These are phyloP conservation scores for Protomyctophum bolini DNA, from an alignment of 2,113 vertebrate genomes.

Conservation along the genomic window DNA sequence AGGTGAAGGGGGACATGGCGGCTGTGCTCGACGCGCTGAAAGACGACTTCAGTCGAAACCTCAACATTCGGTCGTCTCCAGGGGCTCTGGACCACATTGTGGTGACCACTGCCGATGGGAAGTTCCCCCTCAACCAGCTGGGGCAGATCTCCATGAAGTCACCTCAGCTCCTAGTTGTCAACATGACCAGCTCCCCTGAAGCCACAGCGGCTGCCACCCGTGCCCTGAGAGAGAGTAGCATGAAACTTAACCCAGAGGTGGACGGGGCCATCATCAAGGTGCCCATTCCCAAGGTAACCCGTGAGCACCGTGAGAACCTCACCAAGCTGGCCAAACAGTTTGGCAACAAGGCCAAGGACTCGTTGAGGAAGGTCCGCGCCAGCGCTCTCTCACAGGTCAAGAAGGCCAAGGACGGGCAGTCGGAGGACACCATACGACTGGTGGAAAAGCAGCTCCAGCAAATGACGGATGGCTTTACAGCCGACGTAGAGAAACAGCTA, in stretches of 20 bases:
- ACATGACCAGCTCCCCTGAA: slow-evolving; percentile 94
- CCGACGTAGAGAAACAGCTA: slow-evolving; percentile 90
- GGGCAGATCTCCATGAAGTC: slow-evolving; percentile 95
- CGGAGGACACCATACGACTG: slow-evolving; percentile 89
- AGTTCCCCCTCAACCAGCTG: slow-evolving; percentile 93
- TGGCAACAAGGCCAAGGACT: slow-evolving; percentile 93
- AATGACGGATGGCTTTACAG: slow-evolving; percentile 81
- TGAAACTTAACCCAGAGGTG: slow-evolving; percentile 97
- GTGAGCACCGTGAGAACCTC: slow-evolving; percentile 92
- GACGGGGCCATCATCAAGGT: slow-evolving; percentile 93
- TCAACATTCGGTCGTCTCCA: slow-evolving; percentile 89
- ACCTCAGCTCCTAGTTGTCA: slow-evolving; percentile 88
- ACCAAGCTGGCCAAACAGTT: slow-evolving; percentile 90
- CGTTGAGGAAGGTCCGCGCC: slow-evolving; percentile 84
- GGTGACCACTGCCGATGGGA: slow-evolving; percentile 87
- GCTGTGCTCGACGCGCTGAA: slow-evolving; percentile 83
- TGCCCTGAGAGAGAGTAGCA: slow-evolving; percentile 92
- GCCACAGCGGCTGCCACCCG: slow-evolving; percentile 87
- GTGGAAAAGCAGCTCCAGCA: slow-evolving; percentile 97
- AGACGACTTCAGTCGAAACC: slow-evolving; percentile 90
- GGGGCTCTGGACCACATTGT: slow-evolving; percentile 90
- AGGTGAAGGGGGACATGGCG: slow-evolving; percentile 85
- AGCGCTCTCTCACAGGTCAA: slow-evolving; percentile 84
- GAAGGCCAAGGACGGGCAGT: slow-evolving; percentile 85
- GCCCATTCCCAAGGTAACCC: slow-evolving; percentile 90